Evolutionary conservation across 1,140 invertebrate genomes (phyloP).

Genomic region (Drosophila mayri): DNA sequence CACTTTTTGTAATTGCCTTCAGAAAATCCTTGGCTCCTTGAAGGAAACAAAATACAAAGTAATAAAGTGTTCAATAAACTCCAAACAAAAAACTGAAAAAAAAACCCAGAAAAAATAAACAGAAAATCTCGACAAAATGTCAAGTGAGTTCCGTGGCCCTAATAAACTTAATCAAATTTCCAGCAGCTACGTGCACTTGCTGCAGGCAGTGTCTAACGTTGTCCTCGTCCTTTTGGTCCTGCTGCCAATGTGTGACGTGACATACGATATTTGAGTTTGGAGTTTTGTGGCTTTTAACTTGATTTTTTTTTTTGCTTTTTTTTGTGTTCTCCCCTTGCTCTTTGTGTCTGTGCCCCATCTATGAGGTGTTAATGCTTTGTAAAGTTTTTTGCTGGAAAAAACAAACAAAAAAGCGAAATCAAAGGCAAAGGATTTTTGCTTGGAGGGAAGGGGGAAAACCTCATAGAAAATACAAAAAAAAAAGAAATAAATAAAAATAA

Average conservation of each 20-base stretch:
- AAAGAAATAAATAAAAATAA: conserved; percentile 41
- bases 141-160: conserved; percentile 34
- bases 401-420: conserved; percentile 17
- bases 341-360: conserved; percentile 52
- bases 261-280: conserved; percentile 52
- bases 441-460: conserved; percentile 32
- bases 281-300: conserved; percentile 51
- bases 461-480: conserved; percentile 44
- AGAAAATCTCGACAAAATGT: conserved; percentile 24
- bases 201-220: conserved; percentile 2
- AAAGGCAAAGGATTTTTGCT: conserved; percentile 40
- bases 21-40: neutral
- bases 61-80: conserved; percentile 22
- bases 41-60: neutral
- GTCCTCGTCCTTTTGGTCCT: conserved; percentile 13
- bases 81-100: conserved; percentile 2
- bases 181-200: conserved; percentile 40
- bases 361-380: conserved; percentile 78
- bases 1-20: too few species aligned
- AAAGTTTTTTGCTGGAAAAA: conserved; percentile 55
- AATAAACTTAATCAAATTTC: conserved; percentile 46
- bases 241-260: conserved; percentile 50
- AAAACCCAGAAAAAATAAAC: neutral
- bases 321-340: neutral
- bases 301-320: conserved; percentile 23